Base-by-base conservation (phyloP, 2,888 invertebrate species). In the Palloptera scutellata region DNA sequence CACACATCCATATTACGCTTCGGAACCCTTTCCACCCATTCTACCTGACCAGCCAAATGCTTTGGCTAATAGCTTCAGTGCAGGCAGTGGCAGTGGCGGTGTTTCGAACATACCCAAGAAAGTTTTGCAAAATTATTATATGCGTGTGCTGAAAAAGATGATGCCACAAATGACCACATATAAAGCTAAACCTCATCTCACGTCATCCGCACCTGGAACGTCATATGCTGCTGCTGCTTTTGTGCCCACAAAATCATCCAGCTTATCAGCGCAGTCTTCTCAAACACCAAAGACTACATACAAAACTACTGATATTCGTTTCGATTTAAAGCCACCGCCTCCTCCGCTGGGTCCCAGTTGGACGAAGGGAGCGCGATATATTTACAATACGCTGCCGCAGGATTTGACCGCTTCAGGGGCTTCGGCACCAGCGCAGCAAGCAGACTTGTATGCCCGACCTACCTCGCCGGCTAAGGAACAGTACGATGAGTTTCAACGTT, bases 381-480 rank as follows among this genome's bases (percentile, higher is more conserved):
- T 77, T 9, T 84, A 83, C 66, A 83, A 81, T 19, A 83, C 83
- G 0, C 73, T 84, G 10, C 82, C 82, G 0, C 74, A 74, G 6
- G 81, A 83, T 30, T 10, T 81, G 13, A 73, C 79, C 42, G 71
- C 74, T 0, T 74, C 81, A 3, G 77, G 77, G 2, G 72, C 79
- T n/a, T 74, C 78, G 0, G 75, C 81, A 2, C 87, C 88, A 52
- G 83, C 87, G n/a, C 89, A 89, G 1, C 86, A 87, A 13, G 88
- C 89, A 0, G 81, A 77, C 55, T 72, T 77, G 9, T 77, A 78
- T 64, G 78, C 78, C 3, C 76, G 77, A 0, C 76, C 80, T 0
- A 83, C 86, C 58, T 88, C 88, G 0, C 86, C 88, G 1, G 85
- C 87, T 0, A 88, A 88, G 1, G 68, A 70, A 59, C 69, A 70